Conservation (phyloP, 1,140 invertebrate species). For the Zaprionus tsacasi region DNA sequence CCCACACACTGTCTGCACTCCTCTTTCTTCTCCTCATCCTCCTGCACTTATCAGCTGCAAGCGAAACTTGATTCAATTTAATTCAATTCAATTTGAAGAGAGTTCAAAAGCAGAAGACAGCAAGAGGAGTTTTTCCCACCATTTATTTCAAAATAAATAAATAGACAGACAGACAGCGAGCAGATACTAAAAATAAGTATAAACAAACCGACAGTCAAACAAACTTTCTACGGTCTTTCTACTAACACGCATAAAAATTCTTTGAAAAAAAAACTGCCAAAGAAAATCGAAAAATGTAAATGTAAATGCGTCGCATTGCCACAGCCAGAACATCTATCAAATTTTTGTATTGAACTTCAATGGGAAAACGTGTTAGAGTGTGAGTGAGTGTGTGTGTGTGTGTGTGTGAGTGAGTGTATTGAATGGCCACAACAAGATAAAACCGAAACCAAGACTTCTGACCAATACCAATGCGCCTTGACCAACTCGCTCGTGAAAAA, state of each 20-base stretch:
- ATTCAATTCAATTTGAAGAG: constrained; percentile 64
- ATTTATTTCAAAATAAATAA: constrained; percentile 77
- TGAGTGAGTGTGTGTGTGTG: constrained; percentile 17
- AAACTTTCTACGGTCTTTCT: constrained; percentile 46
- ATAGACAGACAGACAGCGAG: constrained; percentile 40
- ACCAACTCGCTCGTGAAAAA: constrained; percentile 36
- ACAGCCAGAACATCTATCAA: constrained; percentile 74
- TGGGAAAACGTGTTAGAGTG: constrained; percentile 23
- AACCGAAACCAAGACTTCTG: constrained; percentile 33
- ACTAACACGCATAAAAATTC: constrained; percentile 54
- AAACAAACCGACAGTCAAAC: constrained; percentile 32
- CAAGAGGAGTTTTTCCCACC: constrained; percentile 38
- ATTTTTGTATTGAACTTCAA: constrained; percentile 60
- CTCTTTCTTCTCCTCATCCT: background rate
- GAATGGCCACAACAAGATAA: constrained; percentile 50
- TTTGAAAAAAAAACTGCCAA: constrained; percentile 44
- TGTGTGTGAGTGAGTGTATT: constrained; percentile 26
- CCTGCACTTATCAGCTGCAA: constrained; percentile 53
- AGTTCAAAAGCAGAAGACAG: constrained; percentile 33
- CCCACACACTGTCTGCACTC: background rate
- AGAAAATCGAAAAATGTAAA: constrained; percentile 61
- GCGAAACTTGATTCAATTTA: constrained; percentile 59
- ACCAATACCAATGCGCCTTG: constrained; percentile 15
- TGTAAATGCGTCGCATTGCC: constrained; percentile 68
- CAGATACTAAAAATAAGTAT: background rate